phyloP scores from a whole-genome alignment of 2,888 invertebrate species.

The Rhagonycha fulva region DNA sequence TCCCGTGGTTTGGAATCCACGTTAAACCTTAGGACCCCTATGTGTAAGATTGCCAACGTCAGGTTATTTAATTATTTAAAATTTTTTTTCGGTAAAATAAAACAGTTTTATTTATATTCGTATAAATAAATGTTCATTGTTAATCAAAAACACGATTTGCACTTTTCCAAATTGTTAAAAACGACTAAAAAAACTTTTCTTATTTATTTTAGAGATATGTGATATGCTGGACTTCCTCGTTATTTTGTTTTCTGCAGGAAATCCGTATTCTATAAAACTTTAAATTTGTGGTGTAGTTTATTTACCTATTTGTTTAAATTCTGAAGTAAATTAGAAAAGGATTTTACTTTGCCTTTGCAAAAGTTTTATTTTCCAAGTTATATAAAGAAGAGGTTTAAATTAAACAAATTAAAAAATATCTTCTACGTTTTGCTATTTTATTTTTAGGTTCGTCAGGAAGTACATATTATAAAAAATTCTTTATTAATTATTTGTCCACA shows the following conservation, averaged over 20 bases:
- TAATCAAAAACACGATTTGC: background rate
- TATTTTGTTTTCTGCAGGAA: background rate
- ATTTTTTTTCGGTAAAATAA: no score
- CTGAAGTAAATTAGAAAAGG: background rate
- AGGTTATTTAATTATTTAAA: no score
- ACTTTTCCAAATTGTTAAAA: background rate
- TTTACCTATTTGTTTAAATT: background rate
- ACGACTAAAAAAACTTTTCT: background rate
- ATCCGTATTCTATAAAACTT: background rate
- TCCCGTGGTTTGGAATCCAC: no score
- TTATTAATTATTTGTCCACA: no score
- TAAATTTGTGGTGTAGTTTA: background rate
- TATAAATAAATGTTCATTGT: background rate
- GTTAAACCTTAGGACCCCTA: no score
- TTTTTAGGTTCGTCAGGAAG: no score
- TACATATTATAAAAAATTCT: no score
- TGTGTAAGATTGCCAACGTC: no score
- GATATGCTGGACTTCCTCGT: background rate
- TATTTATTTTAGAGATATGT: background rate
- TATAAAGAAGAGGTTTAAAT: no score
- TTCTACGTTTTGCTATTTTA: no score
- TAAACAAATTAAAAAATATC: no score
- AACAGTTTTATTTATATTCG: no score
- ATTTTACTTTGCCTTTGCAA: background rate
- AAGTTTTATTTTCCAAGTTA: background rate